Percentiles rank a stretch among this genome's conserved stretches.
phyloP scores from a whole-genome alignment of 2,797 vertebrate genomes.

The Benthosema pterotum region DNA sequence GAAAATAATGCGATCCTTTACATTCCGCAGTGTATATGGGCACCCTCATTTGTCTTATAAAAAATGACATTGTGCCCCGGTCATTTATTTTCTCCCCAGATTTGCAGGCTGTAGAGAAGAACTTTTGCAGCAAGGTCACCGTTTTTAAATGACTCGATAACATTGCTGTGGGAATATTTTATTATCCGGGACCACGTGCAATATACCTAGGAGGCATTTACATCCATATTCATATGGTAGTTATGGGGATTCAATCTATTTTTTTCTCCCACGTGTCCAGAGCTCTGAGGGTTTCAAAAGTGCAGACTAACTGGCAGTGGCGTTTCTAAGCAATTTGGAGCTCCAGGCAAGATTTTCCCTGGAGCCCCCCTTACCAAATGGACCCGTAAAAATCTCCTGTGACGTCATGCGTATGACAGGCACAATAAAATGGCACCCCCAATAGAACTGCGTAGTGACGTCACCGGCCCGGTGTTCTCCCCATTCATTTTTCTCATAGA shows the following conservation, averaged over 20 bases:
- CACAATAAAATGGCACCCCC: no score
- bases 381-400: no score
- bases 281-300: no score
- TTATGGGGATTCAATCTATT: constrained; percentile 39
- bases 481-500: no score
- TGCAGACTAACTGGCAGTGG: no score
- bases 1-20: background rate
- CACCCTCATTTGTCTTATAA: constrained; percentile 22
- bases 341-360: no score
- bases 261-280: no score
- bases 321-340: no score
- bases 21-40: constrained; percentile 6
- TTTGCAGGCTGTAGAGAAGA: constrained; percentile 21
- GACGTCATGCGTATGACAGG: no score
- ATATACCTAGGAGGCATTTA: constrained; percentile 18
- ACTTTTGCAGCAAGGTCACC: constrained; percentile 13
- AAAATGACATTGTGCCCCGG: constrained; percentile 14
- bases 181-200: constrained; percentile 36
- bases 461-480: no score
- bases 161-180: constrained; percentile 35
- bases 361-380: no score
- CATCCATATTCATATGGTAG: constrained; percentile 40
- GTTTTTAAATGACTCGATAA: constrained; percentile 28
- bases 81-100: constrained; percentile 22
- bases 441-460: no score